A percentile compares a stretch with the other conserved stretches of the same genome.
These are phyloP conservation scores for Isaurus tuberculatus DNA, from an alignment of 92 coral and sea anemone species.

Conservation along the genomic window DNA sequence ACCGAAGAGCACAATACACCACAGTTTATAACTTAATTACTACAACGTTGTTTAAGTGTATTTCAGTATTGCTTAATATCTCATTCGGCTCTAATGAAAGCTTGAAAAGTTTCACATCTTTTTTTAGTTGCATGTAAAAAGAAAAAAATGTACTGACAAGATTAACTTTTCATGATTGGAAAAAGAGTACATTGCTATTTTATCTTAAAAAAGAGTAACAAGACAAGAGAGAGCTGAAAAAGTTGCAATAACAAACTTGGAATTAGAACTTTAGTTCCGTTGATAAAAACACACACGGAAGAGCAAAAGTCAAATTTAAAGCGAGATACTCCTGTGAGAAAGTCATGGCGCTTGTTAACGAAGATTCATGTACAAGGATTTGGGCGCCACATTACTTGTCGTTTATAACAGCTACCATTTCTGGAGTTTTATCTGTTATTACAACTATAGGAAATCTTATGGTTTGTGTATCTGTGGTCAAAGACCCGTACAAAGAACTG, in stretches of 20 bases:
- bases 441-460: conserved; percentile 86
- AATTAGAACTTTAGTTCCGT: too few relatives aligned
- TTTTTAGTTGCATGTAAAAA: not conserved
- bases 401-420: conserved; percentile 70
- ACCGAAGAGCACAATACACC: not conserved
- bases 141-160: not conserved
- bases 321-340: too few relatives aligned
- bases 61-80: not conserved
- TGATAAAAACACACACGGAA: too few relatives aligned
- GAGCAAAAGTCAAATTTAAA: too few relatives aligned
- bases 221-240: too few relatives aligned
- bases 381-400: conserved; percentile 73
- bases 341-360: not conserved
- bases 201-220: too few relatives aligned
- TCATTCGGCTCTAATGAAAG: not conserved
- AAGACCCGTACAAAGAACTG: conserved; percentile 80
- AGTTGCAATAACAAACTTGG: too few relatives aligned
- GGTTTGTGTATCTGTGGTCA: conserved; percentile 78
- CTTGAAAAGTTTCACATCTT: not conserved
- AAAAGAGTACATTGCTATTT: too few relatives aligned
- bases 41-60: not conserved
- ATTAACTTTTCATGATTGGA: too few relatives aligned
- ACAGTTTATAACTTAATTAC: not conserved
- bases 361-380: not conserved
- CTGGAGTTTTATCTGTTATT: conserved; percentile 65